A percentile compares a stretch with the other conserved stretches of the same genome.
phyloP scores from a whole-genome alignment of 2,888 invertebrate genomes.

The Dasypogon diadema region DNA sequence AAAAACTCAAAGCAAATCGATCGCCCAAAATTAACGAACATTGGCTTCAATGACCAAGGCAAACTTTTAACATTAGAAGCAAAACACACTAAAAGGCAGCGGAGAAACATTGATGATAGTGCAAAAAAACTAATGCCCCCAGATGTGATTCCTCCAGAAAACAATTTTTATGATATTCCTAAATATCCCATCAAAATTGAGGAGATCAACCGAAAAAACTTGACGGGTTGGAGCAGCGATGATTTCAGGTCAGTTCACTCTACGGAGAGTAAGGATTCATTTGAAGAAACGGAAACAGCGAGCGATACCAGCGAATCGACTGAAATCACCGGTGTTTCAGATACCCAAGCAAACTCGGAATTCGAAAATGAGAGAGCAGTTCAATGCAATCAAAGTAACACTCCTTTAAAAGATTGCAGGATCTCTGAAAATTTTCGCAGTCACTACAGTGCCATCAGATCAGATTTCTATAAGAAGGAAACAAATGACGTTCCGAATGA shows the following conservation, averaged over 20 bases:
- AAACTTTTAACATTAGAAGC: conserved; percentile 78
- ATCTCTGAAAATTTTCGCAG: conserved; percentile 16
- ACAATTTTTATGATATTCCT: conserved; percentile 54
- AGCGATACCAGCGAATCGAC: conserved; percentile 67
- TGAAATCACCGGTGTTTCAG: conserved; percentile 66
- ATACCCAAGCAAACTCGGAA: conserved; percentile 62
- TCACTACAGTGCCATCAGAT: conserved; percentile 51
- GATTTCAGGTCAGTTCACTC: conserved; percentile 57
- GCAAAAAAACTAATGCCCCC: conserved; percentile 71
- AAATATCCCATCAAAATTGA: conserved; percentile 59
- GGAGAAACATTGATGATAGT: conserved; percentile 63
- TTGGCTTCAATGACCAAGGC: conserved; percentile 68
- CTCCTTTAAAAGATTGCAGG: neutral
- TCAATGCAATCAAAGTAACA: neutral
- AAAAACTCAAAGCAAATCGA: conserved; percentile 70
- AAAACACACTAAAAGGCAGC: conserved; percentile 80
- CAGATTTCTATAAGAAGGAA: neutral
- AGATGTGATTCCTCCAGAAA: conserved; percentile 74
- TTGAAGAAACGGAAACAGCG: conserved; percentile 61
- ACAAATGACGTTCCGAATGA: neutral
- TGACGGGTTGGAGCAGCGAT: conserved; percentile 74
- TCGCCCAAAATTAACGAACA: conserved; percentile 64
- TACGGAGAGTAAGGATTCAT: conserved; percentile 49
- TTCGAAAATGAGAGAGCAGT: conserved; percentile 21
- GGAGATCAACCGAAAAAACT: conserved; percentile 72